Base-by-base conservation (phyloP, 2,888 invertebrate genomes). In the Cantharis rufa region DNA sequence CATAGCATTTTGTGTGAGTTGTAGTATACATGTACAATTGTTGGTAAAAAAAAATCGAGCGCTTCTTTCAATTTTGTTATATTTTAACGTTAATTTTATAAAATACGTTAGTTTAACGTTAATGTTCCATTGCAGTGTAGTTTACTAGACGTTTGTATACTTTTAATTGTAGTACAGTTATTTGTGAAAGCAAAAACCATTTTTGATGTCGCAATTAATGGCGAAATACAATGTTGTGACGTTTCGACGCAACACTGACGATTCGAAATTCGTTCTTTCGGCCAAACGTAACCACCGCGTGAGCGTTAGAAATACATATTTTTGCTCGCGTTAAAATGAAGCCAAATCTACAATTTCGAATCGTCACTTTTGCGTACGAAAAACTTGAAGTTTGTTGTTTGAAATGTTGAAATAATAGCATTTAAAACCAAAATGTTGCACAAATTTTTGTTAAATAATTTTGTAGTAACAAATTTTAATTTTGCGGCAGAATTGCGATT, bases 1-100 rank as follows among this genome's bases (percentile, higher is more conserved):
- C 88, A 89, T 89, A 88, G 88, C 88, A 88, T 89, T 89, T 89
- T 89, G 89, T 89, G 89, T 90, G 89, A 89, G 88, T 89, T 89
- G 89, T 90, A 89, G 89, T 89, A 89, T 90, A 90, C 89, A 89
- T 88, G 88, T 88, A 90, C 89, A 89, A 89, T 89, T 89, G 89
- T 89, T 89, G 89, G 88, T 88, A 88, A 87, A 79, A 66, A 27
- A 66, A 77, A 76, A 79, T 87, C 87, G 88, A 86, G 88, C 87
- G 88, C 87, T 88, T 86, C 86, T 86, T 81, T 84, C 87, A 84
- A 79, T 83, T 81, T 86, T 83, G 76, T 74, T 80, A 81, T 84
- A 75, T 78, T 82, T 86, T 85, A 78, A 74, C 64, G 79, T 82
- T 84, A 70, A 77, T 83, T 85, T 85, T 81, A 82, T 82, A 82